Percentiles rank a stretch among this genome's conserved stretches.
Evolutionary conservation across 2,888 invertebrate genomes (phyloP).

Genomic region (Agonum fuliginosum): DNA sequence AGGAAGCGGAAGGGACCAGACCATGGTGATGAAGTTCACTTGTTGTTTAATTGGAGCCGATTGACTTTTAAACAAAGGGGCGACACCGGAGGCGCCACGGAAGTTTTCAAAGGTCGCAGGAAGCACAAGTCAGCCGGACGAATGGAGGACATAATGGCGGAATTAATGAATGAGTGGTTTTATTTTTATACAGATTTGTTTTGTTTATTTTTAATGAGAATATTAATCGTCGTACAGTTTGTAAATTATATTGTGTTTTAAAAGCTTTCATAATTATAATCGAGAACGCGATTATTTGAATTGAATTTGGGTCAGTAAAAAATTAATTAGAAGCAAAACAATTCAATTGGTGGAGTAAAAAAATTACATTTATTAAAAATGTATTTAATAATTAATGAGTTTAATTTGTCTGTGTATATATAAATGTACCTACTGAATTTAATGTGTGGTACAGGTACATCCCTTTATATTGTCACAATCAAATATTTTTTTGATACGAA

Average conservation of each 20-base stretch:
- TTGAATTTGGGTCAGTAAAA: not conserved
- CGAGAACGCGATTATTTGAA: not conserved
- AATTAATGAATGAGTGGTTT: constrained; percentile 25
- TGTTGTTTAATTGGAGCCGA: constrained; percentile 51
- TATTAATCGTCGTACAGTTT: no score
- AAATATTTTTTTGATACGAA: no score
- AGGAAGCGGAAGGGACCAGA: constrained; percentile 22
- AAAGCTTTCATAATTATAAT: not conserved
- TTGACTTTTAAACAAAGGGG: constrained; percentile 51
- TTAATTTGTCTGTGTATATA: no score
- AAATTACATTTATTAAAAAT: no score
- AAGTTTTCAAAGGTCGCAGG: constrained; percentile 33
- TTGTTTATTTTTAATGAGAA: constrained; percentile 12
- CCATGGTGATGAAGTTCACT: constrained; percentile 47
- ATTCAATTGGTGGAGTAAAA: no score
- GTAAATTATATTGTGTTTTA: no score
- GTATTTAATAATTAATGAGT: no score
- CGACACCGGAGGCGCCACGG: constrained; percentile 28
- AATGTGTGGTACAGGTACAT: no score
- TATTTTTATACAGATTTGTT: constrained; percentile 19
- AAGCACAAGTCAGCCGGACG: not conserved
- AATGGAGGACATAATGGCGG: not conserved
- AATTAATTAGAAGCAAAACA: no score
- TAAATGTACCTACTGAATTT: no score
- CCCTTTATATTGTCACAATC: no score